Percentiles rank a stretch among this genome's conserved stretches.
Conservation (phyloP, 2,888 invertebrate genomes). For the Agonopterix arenella region DNA sequence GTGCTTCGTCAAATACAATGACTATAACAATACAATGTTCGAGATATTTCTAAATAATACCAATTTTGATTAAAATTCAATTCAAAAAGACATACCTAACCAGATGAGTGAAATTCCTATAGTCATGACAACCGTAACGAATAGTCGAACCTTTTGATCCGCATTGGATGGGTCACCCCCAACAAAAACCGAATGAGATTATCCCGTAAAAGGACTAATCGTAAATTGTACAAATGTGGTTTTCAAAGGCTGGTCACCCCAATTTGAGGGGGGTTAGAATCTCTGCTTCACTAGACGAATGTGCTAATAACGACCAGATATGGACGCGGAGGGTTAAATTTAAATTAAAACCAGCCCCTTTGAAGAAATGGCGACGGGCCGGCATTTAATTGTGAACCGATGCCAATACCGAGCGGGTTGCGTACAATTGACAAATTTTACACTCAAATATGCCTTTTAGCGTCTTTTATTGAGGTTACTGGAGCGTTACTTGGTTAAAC, state of each 20-base stretch:
- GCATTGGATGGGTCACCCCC: conserved; percentile 14
- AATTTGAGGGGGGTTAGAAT: conserved; percentile 11
- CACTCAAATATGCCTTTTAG: conserved; percentile 54
- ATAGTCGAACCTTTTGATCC: conserved; percentile 30
- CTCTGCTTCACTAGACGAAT: conserved; percentile 27
- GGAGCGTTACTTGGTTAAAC: not conserved
- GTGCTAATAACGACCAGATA: conserved; percentile 17
- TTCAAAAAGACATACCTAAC: conserved; percentile 6
- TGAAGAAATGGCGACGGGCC: conserved; percentile 46
- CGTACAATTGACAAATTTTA: conserved; percentile 60
- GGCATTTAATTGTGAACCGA: conserved; percentile 62
- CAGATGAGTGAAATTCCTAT: conserved; percentile 25
- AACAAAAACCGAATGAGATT: conserved; percentile 31
- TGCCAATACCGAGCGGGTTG: conserved; percentile 50
- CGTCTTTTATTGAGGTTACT: conserved; percentile 49
- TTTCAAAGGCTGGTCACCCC: conserved; percentile 29
- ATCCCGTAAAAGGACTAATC: conserved; percentile 33
- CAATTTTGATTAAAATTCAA: conserved; percentile 33
- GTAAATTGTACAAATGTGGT: conserved; percentile 33
- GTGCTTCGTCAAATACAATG: too few species aligned
- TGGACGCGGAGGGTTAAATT: conserved; percentile 26
- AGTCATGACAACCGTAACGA: conserved; percentile 23
- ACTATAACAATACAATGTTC: too few species aligned
- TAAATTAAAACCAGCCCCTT: conserved; percentile 63
- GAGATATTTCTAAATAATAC: conserved; percentile 10